phyloP scores from a whole-genome alignment of 2,797 vertebrate genomes.

The Peromyscus eremicus region DNA sequence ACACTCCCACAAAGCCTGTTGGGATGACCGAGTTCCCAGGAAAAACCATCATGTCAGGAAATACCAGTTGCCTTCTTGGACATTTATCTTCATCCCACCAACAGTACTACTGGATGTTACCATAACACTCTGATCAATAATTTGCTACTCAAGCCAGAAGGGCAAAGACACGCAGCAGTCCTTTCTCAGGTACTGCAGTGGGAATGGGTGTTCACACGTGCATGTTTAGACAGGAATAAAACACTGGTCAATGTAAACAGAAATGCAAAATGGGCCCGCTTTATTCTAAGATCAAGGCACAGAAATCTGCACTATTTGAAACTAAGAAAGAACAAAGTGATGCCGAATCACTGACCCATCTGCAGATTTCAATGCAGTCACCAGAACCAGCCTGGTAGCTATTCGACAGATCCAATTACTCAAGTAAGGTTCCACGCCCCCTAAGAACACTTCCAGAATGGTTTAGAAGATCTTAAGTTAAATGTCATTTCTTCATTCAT shows the following conservation, averaged over 20 bases:
- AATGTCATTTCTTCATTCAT: slow-evolving; percentile 31
- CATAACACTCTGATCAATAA: slow-evolving; percentile 79
- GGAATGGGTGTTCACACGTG: neutral
- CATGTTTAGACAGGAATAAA: slow-evolving; percentile 83
- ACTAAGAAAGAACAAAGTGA: slow-evolving; percentile 65
- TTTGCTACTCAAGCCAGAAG: slow-evolving; percentile 72
- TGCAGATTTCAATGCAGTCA: slow-evolving; percentile 51
- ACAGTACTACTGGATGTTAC: slow-evolving; percentile 62
- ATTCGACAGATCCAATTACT: slow-evolving; percentile 57
- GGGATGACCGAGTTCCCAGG: neutral
- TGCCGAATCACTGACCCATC: slow-evolving; percentile 25
- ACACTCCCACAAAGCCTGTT: neutral
- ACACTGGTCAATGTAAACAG: slow-evolving; percentile 77
- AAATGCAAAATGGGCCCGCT: slow-evolving; percentile 72
- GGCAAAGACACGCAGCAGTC: neutral
- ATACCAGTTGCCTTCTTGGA: slow-evolving; percentile 57
- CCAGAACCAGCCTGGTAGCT: slow-evolving; percentile 26
- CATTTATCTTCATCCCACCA: slow-evolving; percentile 74
- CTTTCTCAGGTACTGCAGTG: slow-evolving; percentile 33
- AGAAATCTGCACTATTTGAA: slow-evolving; percentile 65
- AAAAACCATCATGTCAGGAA: slow-evolving; percentile 55
- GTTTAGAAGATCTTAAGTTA: slow-evolving; percentile 49
- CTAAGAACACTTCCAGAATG: slow-evolving; percentile 52
- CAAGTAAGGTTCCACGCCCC: slow-evolving; percentile 60
- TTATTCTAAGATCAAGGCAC: slow-evolving; percentile 70